Percentiles rank a stretch among this genome's conserved stretches.
These are phyloP conservation scores for Cyprinodon diabolis DNA, from an alignment of 2,797 vertebrate species.

Conservation along the genomic window DNA sequence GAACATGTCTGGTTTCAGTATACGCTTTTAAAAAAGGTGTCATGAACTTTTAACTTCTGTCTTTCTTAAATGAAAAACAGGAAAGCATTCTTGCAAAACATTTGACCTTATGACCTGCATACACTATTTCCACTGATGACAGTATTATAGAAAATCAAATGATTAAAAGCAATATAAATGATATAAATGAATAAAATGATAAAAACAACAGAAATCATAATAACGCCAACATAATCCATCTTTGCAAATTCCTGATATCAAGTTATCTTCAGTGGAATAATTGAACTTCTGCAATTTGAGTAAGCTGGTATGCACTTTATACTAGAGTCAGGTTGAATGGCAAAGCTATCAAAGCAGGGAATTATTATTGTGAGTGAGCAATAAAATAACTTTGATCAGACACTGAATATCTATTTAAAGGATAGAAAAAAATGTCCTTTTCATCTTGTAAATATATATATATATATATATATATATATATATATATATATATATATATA, in stretches of 20 bases:
- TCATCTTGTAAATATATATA: not conserved
- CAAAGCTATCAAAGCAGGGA: not conserved
- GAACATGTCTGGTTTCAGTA: too few species aligned
- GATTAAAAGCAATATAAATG: not conserved
- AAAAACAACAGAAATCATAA: not conserved
- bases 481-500: not conserved
- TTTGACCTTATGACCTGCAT: too few species aligned
- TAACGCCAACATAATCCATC: too few species aligned
- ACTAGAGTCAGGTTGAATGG: not conserved
- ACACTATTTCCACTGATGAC: not conserved
- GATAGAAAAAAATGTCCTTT: not conserved
- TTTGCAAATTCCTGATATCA: too few species aligned
- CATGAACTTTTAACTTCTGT: too few species aligned
- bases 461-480: too few species aligned
- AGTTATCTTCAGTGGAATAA: not conserved
- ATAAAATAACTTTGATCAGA: not conserved
- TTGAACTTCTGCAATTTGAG: not conserved
- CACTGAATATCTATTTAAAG: not conserved
- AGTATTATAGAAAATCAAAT: not conserved
- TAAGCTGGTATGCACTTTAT: not conserved
- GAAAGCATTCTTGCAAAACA: too few species aligned
- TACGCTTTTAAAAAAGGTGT: too few species aligned
- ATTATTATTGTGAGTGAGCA: not conserved
- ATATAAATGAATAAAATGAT: not conserved
- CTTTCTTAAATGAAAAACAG: too few species aligned